Evolutionary conservation across 1,140 invertebrate species (phyloP), one percentile per base, ranked within the genome.

Genomic region (Drosophila nigrodunni): DNA sequence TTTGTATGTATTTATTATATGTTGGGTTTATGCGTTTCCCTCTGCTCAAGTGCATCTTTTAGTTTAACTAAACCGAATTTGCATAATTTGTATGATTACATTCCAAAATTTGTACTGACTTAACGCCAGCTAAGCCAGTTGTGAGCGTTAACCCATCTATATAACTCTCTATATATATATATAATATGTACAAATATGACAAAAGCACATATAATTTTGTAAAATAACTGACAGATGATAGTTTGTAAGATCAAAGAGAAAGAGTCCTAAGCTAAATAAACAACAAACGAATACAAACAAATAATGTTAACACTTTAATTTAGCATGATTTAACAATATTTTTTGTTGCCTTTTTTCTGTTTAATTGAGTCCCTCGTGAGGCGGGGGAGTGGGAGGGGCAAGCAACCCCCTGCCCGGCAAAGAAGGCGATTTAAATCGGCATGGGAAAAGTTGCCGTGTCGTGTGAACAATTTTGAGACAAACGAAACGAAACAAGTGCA

Each of bases 401-500:
- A 46, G 41, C 57, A 46, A 46, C 13, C 52, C 13, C 34, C 18
- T 30, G 18, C 18, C 25, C 25, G 3, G 25, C 35, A 18, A 54
- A 46, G 47, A 37, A 18, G 66, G 25, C 47, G 67, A 79, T 80
- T 78, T 44, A 88, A 88, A 89, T 89, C 78, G 83, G 59, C 82
- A 73, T 88, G 83, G 74, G 83, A 88, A 88, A 80, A 68, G 59
- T 62, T 81, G 73, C 80, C 71, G 58, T 82, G 71, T 80, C 83
- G 83, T 88, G 85, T 88, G 83, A 88, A 88, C 62, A 80, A 77
- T 77, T 80, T 81, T 77, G 49, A 66, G 55, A 66, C 74, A 67
- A 87, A 86, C 82, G 71, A 30, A 43, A 13, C 41, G 13, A 88
- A 78, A 82, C 82, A 88, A 87, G 83, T 88, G 83, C 83, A 83